phyloP scores from a whole-genome alignment of 2,113 vertebrate species.

The Anoplopoma fimbria region DNA sequence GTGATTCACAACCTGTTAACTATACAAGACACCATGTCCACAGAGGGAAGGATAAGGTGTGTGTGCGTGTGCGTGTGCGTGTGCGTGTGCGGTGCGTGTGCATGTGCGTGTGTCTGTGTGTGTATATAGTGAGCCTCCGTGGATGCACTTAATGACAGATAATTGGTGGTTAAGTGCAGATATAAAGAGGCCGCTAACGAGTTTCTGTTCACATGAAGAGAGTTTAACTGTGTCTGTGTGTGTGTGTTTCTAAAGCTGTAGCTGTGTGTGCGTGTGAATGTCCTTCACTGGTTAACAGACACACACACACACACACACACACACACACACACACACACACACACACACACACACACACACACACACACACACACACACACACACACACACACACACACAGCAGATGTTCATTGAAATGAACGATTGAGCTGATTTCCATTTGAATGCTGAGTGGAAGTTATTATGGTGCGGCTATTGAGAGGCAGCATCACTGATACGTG shows the following conservation, averaged over 20 bases:
- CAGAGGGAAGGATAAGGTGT: slow-evolving; percentile 14
- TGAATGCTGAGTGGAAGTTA: slow-evolving; percentile 73
- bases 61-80: background rate
- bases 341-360: slow-evolving; percentile 3
- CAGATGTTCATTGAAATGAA: slow-evolving; percentile 74
- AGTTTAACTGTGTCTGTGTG: slow-evolving; percentile 25
- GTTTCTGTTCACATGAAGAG: slow-evolving; percentile 38
- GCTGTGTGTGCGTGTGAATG: slow-evolving; percentile 14
- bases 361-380: slow-evolving; percentile 22
- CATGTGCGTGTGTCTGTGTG: slow-evolving; percentile 5
- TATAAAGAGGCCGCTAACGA: slow-evolving; percentile 54
- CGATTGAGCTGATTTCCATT: slow-evolving; percentile 72
- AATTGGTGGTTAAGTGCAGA: slow-evolving; percentile 60
- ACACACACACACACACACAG: slow-evolving; percentile 37
- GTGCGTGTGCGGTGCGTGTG: slow-evolving; percentile 1
- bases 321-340: slow-evolving; percentile 22
- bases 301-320: slow-evolving; percentile 4
- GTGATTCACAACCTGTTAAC: slow-evolving; percentile 17
- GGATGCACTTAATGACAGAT: slow-evolving; percentile 57
- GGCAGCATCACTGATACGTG: slow-evolving; percentile 28
- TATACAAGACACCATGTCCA: slow-evolving; percentile 16
- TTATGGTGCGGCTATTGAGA: slow-evolving; percentile 46
- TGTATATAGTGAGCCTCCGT: background rate
- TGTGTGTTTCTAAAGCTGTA: background rate
- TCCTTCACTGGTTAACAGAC: slow-evolving; percentile 42